These are phyloP conservation scores for Tetramorium bicarinatum DNA, from an alignment of 2,888 invertebrate species.

Conservation along the genomic window DNA sequence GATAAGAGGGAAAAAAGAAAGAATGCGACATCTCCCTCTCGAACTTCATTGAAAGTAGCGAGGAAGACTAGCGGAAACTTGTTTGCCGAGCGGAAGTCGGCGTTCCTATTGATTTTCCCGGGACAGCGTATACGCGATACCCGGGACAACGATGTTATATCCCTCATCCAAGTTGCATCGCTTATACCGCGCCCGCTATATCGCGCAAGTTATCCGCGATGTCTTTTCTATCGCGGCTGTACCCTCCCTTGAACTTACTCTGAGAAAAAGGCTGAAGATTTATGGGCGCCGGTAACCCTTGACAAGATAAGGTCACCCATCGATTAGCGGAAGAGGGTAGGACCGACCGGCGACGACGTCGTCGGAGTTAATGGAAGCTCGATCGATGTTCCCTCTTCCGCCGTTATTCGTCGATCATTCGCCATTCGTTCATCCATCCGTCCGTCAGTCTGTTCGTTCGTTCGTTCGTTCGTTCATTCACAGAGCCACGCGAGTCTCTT, in stretches of 20 bases:
- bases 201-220: background rate
- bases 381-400: constrained; percentile 60
- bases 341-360: constrained; percentile 41
- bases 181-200: constrained; percentile 42
- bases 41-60: constrained; percentile 26
- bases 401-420: constrained; percentile 49
- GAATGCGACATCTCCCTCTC: background rate
- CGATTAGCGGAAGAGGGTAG: constrained; percentile 68
- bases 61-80: constrained; percentile 49
- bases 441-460: constrained; percentile 1
- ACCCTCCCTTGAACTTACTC: constrained; percentile 70
- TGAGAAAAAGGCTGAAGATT: constrained; percentile 68
- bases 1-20: background rate
- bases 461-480: constrained; percentile 44
- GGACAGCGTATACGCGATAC: constrained; percentile 52
- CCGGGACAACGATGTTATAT: constrained; percentile 56
- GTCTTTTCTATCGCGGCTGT: constrained; percentile 57
- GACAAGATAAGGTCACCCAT: constrained; percentile 75
- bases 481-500: constrained; percentile 24
- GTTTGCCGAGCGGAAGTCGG: constrained; percentile 53
- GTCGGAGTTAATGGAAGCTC: constrained; percentile 62
- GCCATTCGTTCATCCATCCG: constrained; percentile 22
- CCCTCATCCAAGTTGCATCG: constrained; percentile 57
- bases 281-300: constrained; percentile 70
- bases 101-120: constrained; percentile 55